Evolutionary conservation across 2,113 vertebrate species (phyloP).

Genomic region (Grus americana): DNA sequence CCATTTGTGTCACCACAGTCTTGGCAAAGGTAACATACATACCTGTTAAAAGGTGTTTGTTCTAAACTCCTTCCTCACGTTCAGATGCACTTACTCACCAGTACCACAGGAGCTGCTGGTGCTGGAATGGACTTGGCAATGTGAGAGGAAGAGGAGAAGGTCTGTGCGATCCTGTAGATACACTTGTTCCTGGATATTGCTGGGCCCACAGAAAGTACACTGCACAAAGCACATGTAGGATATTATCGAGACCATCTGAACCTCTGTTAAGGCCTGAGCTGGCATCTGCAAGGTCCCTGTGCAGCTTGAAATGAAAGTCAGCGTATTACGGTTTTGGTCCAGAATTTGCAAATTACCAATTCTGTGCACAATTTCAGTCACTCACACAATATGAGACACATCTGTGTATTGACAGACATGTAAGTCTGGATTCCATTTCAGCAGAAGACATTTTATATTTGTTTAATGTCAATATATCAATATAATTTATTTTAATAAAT

Average conservation of each 20-base stretch:
- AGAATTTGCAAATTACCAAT: neutral
- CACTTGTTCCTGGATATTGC: neutral
- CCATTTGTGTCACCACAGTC: neutral
- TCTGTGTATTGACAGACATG: neutral
- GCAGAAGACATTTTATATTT: neutral
- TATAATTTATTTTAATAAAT: neutral
- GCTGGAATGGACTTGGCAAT: neutral
- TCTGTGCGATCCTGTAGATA: neutral
- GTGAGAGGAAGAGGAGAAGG: neutral
- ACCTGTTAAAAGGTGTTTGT: neutral
- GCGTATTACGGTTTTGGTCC: neutral
- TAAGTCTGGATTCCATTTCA: neutral
- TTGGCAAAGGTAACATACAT: neutral
- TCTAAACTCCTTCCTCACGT: neutral
- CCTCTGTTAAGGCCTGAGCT: neutral
- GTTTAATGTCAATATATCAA: neutral
- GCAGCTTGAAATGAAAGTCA: neutral
- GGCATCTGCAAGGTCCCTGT: neutral
- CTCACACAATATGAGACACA: neutral
- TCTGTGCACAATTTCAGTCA: neutral
- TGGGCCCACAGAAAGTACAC: neutral
- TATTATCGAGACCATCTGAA: neutral
- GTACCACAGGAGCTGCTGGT: neutral
- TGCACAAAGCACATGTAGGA: neutral
- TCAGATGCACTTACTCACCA: neutral